Evolutionary conservation across 2,888 invertebrate species (phyloP).

Genomic region (Himalopsyche kuldschensis): DNA sequence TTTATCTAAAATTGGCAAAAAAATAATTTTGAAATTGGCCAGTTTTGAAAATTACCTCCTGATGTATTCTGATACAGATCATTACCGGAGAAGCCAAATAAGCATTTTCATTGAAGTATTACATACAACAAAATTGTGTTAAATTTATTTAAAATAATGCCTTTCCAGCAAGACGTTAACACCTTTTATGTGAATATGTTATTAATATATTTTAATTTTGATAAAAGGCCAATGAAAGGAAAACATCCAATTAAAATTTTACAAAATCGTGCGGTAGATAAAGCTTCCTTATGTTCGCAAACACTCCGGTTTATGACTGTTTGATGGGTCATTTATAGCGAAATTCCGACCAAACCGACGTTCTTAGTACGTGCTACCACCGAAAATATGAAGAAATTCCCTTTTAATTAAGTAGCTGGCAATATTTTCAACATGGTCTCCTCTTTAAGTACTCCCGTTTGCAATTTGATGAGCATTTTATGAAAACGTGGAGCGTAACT

Average conservation of each 20-base stretch:
- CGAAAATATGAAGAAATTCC: background rate
- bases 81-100: too few relatives aligned
- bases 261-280: background rate
- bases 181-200: too few relatives aligned
- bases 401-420: background rate
- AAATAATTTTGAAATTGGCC: too few relatives aligned
- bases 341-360: background rate
- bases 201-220: too few relatives aligned
- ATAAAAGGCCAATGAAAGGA: too few relatives aligned
- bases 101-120: too few relatives aligned
- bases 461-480: background rate
- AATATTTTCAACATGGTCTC: background rate
- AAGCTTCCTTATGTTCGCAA: background rate
- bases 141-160: too few relatives aligned
- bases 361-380: background rate
- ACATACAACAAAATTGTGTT: too few relatives aligned
- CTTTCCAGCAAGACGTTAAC: too few relatives aligned
- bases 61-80: too few relatives aligned
- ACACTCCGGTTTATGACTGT: background rate
- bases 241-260: background rate
- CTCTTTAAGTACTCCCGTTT: background rate
- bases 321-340: background rate
- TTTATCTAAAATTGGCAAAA: too few relatives aligned
- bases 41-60: too few relatives aligned
- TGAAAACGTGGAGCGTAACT: background rate